phyloP scores from a whole-genome alignment of 2,888 invertebrate species.

The Leptopilina myrica region DNA sequence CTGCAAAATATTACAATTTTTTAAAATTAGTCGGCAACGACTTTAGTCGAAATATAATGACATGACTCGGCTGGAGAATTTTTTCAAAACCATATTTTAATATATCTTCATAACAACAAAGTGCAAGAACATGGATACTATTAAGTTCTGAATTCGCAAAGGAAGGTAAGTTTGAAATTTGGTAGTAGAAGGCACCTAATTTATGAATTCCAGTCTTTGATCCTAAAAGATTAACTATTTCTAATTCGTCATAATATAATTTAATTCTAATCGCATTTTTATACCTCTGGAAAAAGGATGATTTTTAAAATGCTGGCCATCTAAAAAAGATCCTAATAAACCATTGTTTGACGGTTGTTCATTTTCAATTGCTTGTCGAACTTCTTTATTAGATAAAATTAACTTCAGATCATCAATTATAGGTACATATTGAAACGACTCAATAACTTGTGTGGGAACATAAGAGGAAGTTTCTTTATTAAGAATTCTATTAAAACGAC shows the following conservation, averaged over 20 bases:
- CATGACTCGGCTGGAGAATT: constrained; percentile 52
- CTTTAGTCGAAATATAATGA: too few species aligned
- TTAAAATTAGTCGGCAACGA: too few species aligned
- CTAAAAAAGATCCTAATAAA: constrained; percentile 48
- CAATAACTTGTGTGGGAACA: too few species aligned
- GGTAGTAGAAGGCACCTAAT: constrained; percentile 51
- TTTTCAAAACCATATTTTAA: constrained; percentile 51
- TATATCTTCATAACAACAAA: constrained; percentile 50
- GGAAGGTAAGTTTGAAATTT: constrained; percentile 51
- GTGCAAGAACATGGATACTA: constrained; percentile 49
- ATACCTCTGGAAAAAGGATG: constrained; percentile 49
- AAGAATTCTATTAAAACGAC: constrained; percentile 44
- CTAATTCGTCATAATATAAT: constrained; percentile 55
- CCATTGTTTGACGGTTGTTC: constrained; percentile 49
- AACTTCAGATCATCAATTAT: constrained; percentile 49
- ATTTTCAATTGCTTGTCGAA: constrained; percentile 40
- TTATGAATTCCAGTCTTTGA: constrained; percentile 56
- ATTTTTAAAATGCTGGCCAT: constrained; percentile 48
- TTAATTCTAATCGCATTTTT: constrained; percentile 47
- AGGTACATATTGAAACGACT: constrained; percentile 50
- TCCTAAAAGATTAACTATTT: constrained; percentile 54
- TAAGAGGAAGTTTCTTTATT: constrained; percentile 22
- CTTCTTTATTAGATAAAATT: constrained; percentile 44
- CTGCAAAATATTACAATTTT: too few species aligned
- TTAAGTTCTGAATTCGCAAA: constrained; percentile 51